phyloP scores from a whole-genome alignment of 1,140 invertebrate genomes.

The Papilio helenus region DNA sequence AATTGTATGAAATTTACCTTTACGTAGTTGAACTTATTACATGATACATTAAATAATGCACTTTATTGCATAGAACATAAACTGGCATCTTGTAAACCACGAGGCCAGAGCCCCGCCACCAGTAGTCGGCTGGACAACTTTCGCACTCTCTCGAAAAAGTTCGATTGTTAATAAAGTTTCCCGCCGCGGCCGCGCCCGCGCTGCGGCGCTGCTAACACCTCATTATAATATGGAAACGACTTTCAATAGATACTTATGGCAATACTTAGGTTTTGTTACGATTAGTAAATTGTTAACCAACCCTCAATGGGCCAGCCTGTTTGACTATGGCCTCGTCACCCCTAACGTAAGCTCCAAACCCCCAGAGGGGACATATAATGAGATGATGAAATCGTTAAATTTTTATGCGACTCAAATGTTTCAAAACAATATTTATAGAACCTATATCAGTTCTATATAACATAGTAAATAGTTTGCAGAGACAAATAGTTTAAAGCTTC shows the following conservation, averaged over 20 bases:
- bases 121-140: not conserved
- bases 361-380: too few relatives aligned
- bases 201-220: not conserved
- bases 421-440: too few relatives aligned
- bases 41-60: not conserved
- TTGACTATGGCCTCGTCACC: too few relatives aligned
- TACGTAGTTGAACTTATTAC: not conserved
- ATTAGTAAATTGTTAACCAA: not conserved
- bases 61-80: not conserved
- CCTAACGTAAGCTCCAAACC: too few relatives aligned
- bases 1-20: not conserved
- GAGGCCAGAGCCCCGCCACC: not conserved
- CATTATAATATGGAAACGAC: not conserved
- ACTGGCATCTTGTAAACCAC: not conserved
- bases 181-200: not conserved
- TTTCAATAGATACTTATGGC: not conserved
- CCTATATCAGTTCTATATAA: too few relatives aligned
- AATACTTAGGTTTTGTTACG: not conserved
- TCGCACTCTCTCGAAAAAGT: slow-evolving; percentile 17
- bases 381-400: not conserved
- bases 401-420: not conserved
- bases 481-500: not conserved
- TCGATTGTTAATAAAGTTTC: slow-evolving; percentile 21
- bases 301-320: too few relatives aligned
- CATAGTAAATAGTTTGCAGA: not conserved